Evolutionary conservation across 2,113 vertebrate genomes (phyloP), one percentile per base, ranked within the genome.

Genomic region (Lophotis ruficrista): DNA sequence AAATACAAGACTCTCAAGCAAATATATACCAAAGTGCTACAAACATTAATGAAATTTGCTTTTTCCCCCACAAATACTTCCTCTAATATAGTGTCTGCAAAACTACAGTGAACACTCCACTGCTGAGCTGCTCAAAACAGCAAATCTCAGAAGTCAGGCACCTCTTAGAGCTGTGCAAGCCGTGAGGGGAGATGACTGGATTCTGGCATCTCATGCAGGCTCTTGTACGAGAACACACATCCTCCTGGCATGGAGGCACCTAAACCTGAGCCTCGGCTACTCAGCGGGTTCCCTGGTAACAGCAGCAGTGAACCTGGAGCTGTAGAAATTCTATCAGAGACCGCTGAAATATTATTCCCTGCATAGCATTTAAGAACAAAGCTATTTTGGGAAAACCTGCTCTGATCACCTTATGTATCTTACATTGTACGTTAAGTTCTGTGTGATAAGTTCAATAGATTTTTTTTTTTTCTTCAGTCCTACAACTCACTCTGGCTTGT

Each of bases 401-500:
- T 90, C 83, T 71, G 45, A 86, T 87, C 76, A 84, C 53, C 61
- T 87, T 48, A 20, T 50, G 17, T 27, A 24, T 73, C 72, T 91
- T 28, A 50, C 7, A 25, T 31, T 47, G 66, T 14, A 75, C 83
- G 89, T n/a, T 27, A 61, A 76, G 64, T 41, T 85, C 54, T 80
- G 31, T 30, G 33, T 20, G 22, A 4, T 25, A 88, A 86, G 28
- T 21, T 95, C 28, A 93, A 78, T 8, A 86, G 37, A 7, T 80
- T 60, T 77, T 18, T 8, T 35, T 31, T 33, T 54, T 73, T 48
- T 85, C 70, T 68, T 27, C 2, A 94, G 22, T 66, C 38, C 45
- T 50, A 48, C 57, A 96, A 97, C 98, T 98, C 97, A 99, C 98
- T 97, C 98, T 98, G 93, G 98, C 98, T 97, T 98, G 98, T 96